Conservation (phyloP, 2,888 invertebrate genomes). For the Harpalus rubripes region DNA sequence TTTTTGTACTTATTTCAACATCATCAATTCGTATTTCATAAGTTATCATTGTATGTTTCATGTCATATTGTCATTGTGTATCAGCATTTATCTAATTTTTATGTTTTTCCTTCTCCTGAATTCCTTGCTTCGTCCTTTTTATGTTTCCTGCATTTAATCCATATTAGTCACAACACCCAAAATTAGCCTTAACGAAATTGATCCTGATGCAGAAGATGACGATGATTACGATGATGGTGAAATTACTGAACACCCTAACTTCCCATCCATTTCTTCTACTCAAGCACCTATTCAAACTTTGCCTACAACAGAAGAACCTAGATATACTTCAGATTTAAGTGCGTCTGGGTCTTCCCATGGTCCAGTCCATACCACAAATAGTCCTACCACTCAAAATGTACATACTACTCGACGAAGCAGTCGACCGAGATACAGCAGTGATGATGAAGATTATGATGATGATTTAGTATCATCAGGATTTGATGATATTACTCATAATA, state of each 20-base stretch:
- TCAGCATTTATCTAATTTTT: slow-evolving; percentile 63
- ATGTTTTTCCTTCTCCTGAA: slow-evolving; percentile 39
- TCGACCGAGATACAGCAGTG: not conserved
- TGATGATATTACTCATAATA: slow-evolving; percentile 4
- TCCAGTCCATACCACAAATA: slow-evolving; percentile 20
- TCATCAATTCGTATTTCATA: slow-evolving; percentile 48
- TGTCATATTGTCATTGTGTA: slow-evolving; percentile 60
- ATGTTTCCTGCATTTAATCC: slow-evolving; percentile 29
- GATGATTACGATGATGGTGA: slow-evolving; percentile 64
- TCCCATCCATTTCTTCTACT: slow-evolving; percentile 47
- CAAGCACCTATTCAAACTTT: slow-evolving; percentile 16
- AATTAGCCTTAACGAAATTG: slow-evolving; percentile 53
- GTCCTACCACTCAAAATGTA: slow-evolving; percentile 7
- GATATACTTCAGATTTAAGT: slow-evolving; percentile 33
- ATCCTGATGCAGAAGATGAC: slow-evolving; percentile 64
- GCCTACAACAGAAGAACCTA: slow-evolving; percentile 44
- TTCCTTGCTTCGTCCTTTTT: slow-evolving; percentile 28
- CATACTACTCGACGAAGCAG: not conserved
- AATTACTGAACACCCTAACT: slow-evolving; percentile 59
- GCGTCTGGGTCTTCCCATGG: slow-evolving; percentile 41
- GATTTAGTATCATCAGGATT: slow-evolving; percentile 18
- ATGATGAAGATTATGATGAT: slow-evolving; percentile 37
- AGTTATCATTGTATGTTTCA: slow-evolving; percentile 52
- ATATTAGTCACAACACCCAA: slow-evolving; percentile 32
- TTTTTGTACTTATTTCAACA: slow-evolving; percentile 46